Evolutionary conservation across 1,140 invertebrate species (phyloP), one percentile per base, ranked within the genome.

Genomic region (Saxidomus purpurata): DNA sequence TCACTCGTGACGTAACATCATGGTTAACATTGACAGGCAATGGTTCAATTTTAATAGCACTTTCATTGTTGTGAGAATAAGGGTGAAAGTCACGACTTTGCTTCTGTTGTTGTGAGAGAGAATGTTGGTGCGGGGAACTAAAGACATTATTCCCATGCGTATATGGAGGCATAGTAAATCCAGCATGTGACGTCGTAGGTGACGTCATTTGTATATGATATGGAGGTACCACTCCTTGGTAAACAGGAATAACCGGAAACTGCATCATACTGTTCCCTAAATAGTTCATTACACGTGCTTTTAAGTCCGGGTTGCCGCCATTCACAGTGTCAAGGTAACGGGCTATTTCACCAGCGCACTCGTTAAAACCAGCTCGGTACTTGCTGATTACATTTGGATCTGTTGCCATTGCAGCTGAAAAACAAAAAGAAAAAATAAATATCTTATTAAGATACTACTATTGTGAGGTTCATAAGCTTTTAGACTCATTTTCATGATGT

Each of bases 321-420:
- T 98, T 98, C 94, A 98, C 97, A 63, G 97, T 97, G 31, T 98
- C 97, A 92, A 99, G 96, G 94, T 98, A 98, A 84, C 98, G 97
- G 67, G 97, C 96, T 9, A 98, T 98, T 96, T 98, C 98, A 11
- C 97, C 96, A 22, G 98, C 97, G 94, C 98, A 99, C 93, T 99
- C 98, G 84, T 97, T 97, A 95, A 98, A 99, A 0, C 98, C 98
- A 1, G 98, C 97, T 84, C 97, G 97, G 96, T 98, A 99, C 94
- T 98, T 98, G 95, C 98, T 97, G 0, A 98, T 95, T 0, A 98
- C 97, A 36, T 97, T 97, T 0, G 98, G 98, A 94, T 98, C 98
- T 0, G 97, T 97, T 0, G 98, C 97, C 22, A 98, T 97, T 15
- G 98, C 97, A 87, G 97, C 97, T 31, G 97, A 22, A 93, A 91